Conservation (phyloP, 2,888 invertebrate genomes). For the Leptopilina drosophilae region DNA sequence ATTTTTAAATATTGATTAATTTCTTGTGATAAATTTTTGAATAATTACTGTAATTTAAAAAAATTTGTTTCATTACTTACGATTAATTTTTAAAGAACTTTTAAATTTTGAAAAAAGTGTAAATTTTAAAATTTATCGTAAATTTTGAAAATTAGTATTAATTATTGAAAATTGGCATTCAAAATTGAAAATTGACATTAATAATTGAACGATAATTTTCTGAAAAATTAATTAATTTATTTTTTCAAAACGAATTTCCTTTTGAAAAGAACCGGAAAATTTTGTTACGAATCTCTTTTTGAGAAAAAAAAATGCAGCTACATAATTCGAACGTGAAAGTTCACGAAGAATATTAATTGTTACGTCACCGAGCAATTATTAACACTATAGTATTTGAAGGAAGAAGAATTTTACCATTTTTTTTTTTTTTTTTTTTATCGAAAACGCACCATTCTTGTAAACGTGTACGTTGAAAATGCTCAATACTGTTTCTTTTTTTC, state of each 20-base stretch:
- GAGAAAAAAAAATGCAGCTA: slow-evolving; percentile 3
- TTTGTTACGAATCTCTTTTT: slow-evolving; percentile 4
- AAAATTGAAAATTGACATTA: too few relatives aligned
- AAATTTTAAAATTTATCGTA: too few relatives aligned
- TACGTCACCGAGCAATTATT: slow-evolving; percentile 5
- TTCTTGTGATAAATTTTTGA: too few relatives aligned
- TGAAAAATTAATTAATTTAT: too few relatives aligned
- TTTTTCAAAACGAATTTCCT: slow-evolving; percentile 4
- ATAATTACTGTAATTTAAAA: too few relatives aligned
- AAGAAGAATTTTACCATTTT: neutral
- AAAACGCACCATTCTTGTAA: slow-evolving; percentile 14
- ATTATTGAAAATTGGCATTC: neutral
- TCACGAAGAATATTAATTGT: slow-evolving; percentile 24
- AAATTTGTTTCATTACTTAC: too few relatives aligned
- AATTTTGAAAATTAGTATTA: slow-evolving; percentile 52
- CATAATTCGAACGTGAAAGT: slow-evolving; percentile 2
- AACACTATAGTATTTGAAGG: slow-evolving; percentile 1
- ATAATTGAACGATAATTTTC: too few relatives aligned
- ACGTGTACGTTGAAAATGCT: slow-evolving; percentile 39
- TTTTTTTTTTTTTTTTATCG: neutral
- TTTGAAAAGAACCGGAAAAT: neutral
- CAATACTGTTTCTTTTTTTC: slow-evolving; percentile 20
- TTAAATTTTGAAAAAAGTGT: too few relatives aligned
- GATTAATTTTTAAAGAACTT: too few relatives aligned
- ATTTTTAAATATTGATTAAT: too few relatives aligned